Base-by-base conservation (phyloP, 2,113 vertebrate genomes). In the Psilopsiagon aymara region DNA sequence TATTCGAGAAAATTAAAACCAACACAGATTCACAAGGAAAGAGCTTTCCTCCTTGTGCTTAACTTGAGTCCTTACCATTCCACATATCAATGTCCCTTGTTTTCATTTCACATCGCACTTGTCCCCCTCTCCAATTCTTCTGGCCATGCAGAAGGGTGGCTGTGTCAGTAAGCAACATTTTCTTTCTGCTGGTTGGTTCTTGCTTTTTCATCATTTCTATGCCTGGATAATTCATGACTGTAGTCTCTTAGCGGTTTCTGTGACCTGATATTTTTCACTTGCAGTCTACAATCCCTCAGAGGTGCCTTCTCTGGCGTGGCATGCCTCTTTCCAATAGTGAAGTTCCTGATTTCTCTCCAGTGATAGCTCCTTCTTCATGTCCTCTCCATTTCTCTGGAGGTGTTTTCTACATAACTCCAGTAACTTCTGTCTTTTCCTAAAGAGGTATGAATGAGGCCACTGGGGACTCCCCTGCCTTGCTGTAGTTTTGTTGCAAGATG, bases 131-230 rank as follows among this genome's bases (percentile, higher is more conserved):
- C 41, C 7, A 14, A 2, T 57, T 12, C 17, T 57, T 84, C 31
- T 13, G 12, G 15, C 11, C 8, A 11, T 19, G 2, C 1, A 7
- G 11, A 11, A 55, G 11, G 7, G 17, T 41, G 25, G 6, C 15
- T 23, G 55, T 23, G 10, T 37, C 67, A 73, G 7, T 27, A n/a
- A 66, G 11, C 4, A 39, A 28, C 9, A 7, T 20, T 25, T 51
- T 71, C 14, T 59, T 71, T 85, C 37, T 59, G 5, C 8, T 73
- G 7, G 6, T 44, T 35, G 5, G 9, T 57, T 35, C 28, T 67
- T 44, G 9, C 4, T 91, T 28, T 27, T 39, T 68, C 23, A 13
- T 16, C 5, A 20, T 60, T 52, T 68, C 12, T 52, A 39, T 68
- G 33, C 18, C 33, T 25, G 33, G 15, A 43, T 52, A n/a, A 39